Conservation (phyloP, 2,888 invertebrate genomes). For the Erannis defoliaria region DNA sequence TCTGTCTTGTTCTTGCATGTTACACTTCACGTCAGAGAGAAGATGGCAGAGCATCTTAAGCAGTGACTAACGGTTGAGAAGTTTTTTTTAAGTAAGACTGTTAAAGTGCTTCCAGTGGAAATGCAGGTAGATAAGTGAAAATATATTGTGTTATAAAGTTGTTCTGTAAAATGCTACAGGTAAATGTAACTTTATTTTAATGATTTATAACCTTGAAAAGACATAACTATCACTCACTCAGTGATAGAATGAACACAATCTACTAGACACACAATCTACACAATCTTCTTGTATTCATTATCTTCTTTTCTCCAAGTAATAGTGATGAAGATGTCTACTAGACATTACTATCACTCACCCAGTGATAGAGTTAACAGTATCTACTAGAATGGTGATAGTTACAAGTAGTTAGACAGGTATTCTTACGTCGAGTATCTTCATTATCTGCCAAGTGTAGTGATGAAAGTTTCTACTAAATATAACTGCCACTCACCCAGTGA, state of each 20-base stretch:
- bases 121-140: no score
- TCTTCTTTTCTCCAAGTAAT: conserved; percentile 5
- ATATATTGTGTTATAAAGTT: no score
- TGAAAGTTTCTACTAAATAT: not conserved
- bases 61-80: no score
- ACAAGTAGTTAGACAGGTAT: not conserved
- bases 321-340: conserved; percentile 6
- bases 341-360: conserved; percentile 29
- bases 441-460: not conserved
- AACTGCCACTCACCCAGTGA: conserved; percentile 29
- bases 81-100: no score
- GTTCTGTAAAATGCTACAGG: no score
- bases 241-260: conserved; percentile 40
- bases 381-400: conserved; percentile 22
- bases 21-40: no score
- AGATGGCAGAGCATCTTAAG: no score
- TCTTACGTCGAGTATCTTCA: not conserved
- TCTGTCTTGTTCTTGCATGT: no score
- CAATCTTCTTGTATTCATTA: not conserved
- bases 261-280: no score
- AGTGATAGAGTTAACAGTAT: conserved; percentile 42
- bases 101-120: no score
- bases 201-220: no score
- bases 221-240: conserved; percentile 33
- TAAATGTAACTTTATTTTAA: no score